Base-by-base conservation (phyloP, 23 tunicate species). In the Ascidia mentula region DNA sequence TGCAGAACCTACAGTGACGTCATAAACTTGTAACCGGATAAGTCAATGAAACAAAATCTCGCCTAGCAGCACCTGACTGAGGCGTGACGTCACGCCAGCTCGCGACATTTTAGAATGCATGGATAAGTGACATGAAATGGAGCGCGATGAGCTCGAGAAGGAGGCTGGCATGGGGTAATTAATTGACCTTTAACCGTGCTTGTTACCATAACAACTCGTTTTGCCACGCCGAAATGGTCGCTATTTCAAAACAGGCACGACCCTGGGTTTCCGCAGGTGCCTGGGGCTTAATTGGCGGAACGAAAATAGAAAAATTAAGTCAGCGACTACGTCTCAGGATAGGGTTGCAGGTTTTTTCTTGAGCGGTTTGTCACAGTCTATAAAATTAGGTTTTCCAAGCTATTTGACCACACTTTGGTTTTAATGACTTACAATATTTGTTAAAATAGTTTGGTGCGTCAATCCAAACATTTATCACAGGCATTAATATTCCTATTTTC, bases 121-220 rank as follows among this genome's bases (percentile, higher is more conserved):
- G 65, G 65, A 53, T 28, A 53, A 53, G 65, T 53, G 65, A 53
- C 65, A 9, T 28, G 65, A 53, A 53, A 53, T 53, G 65, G 65
- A 53, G 65, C 65, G 65, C 65, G 65, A 53, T n/a, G n/a, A n/a
- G n/a, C n/a, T 28, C 65, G 13, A 20, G 7, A 9, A 20, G 1
- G 12, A 28, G 65, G 65, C 28, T 3, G 1, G 24, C 28, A 9
- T 26, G 65, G 65, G 15, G 65, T 28, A 53, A 53, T 53, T 53
- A 53, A 53, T 53, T 53, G 65, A 53, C 22, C 65, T 53, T 53
- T 53, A 28, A 53, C 65, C 65, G 22, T 28, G 7, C 2, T 28
- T 53, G 65, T 53, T 53, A 20, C 65, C 65, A 53, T 53, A 53
- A 53, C 65, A 53, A 53, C 65, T 53, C 65, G 65, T 53, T 53